Conservation (phyloP, 2,888 invertebrate genomes). For the Sisyra terminalis region DNA sequence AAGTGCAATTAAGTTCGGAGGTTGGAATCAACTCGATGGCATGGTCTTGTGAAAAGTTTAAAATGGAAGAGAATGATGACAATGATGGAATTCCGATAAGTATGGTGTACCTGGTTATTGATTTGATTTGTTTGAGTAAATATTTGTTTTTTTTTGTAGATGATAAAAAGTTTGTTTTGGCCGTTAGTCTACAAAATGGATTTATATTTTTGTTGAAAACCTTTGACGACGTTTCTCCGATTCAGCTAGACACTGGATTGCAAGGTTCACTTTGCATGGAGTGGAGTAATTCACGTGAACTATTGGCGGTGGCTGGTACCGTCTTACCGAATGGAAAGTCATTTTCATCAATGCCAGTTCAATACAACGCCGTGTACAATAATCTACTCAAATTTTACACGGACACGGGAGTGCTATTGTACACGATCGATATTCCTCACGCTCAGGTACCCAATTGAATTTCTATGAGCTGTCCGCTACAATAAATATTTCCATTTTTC, state of each 20-base stretch:
- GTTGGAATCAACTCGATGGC: constrained; percentile 83
- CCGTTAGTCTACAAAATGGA: constrained; percentile 81
- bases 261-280: constrained; percentile 76
- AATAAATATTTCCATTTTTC: constrained; percentile 1
- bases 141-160: constrained; percentile 22
- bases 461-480: not conserved
- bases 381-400: constrained; percentile 87
- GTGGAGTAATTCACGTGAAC: constrained; percentile 90
- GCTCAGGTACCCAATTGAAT: constrained; percentile 37
- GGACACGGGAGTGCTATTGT: constrained; percentile 65
- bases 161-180: constrained; percentile 58
- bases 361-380: constrained; percentile 38
- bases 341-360: constrained; percentile 12
- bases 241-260: constrained; percentile 67
- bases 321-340: constrained; percentile 25
- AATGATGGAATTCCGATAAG: constrained; percentile 23
- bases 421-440: constrained; percentile 62
- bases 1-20: constrained; percentile 73
- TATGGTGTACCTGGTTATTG: not conserved
- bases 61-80: constrained; percentile 89
- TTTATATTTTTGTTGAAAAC: constrained; percentile 75
- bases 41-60: constrained; percentile 96
- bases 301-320: constrained; percentile 81
- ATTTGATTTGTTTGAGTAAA: no score
- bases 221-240: constrained; percentile 87